phyloP scores from a whole-genome alignment of 2,113 vertebrate genomes.

The Seriola aureovittata region DNA sequence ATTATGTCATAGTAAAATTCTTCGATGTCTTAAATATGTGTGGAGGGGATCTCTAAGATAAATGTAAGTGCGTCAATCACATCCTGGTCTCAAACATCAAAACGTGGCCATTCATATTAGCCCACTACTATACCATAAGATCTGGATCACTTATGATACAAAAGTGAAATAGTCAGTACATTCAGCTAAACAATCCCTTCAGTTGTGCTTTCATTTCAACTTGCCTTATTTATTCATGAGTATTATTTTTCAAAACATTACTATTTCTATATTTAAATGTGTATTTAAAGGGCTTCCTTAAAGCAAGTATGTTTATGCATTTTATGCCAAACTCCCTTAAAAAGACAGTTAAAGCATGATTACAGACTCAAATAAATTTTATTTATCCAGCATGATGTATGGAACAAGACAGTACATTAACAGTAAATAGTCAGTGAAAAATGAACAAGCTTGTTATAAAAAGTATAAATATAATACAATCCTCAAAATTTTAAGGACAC shows the following conservation, averaged over 20 bases:
- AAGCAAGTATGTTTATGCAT: background rate
- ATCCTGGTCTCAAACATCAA: background rate
- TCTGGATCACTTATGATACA: background rate
- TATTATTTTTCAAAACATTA: background rate
- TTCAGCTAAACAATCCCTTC: background rate
- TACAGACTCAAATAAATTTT: slow-evolving; percentile 70
- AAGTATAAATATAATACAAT: slow-evolving; percentile 86
- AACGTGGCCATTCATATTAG: background rate
- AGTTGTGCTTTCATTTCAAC: background rate
- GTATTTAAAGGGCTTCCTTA: background rate
- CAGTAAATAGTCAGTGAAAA: slow-evolving; percentile 74
- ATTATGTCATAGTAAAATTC: background rate
- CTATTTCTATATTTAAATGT: background rate
- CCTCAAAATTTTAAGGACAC: slow-evolving; percentile 74
- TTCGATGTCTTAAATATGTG: background rate
- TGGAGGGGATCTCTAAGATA: background rate
- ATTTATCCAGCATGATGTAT: slow-evolving; percentile 78
- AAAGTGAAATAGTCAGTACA: no score
- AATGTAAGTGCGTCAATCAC: background rate
- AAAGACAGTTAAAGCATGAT: slow-evolving; percentile 7
- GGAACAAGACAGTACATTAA: slow-evolving; percentile 73
- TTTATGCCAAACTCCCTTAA: background rate
- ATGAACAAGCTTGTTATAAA: slow-evolving; percentile 82
- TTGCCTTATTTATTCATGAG: background rate
- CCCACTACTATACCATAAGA: background rate